A percentile compares a stretch with the other conserved stretches of the same genome.
Conservation (phyloP, 2,888 invertebrate genomes). For the Hydroisotoma schaefferi region DNA sequence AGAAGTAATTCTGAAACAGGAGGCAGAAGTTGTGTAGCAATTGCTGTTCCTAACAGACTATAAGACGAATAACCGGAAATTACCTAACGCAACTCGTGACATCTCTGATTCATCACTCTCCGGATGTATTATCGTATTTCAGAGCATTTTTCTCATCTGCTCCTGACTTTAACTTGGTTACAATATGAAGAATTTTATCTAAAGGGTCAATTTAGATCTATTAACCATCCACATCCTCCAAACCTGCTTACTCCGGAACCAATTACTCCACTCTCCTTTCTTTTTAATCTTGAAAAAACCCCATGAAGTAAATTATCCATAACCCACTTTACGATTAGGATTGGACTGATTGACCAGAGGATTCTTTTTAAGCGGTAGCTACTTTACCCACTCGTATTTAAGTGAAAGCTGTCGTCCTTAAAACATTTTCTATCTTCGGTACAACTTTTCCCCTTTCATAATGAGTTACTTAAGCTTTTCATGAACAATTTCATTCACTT, state of each 20-base stretch:
- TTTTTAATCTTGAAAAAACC: conserved; percentile 1
- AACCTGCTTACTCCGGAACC: conserved; percentile 14
- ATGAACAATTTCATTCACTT: background rate
- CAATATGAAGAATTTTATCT: conserved; percentile 1
- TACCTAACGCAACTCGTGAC: conserved; percentile 30
- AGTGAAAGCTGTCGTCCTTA: background rate
- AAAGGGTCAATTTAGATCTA: background rate
- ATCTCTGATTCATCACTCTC: conserved; percentile 40
- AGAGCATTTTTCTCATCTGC: conserved; percentile 10
- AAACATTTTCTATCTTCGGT: background rate
- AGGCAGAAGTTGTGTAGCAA: no score
- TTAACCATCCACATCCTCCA: background rate
- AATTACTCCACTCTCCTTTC: conserved; percentile 10
- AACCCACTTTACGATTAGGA: background rate
- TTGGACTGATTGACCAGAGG: no score
- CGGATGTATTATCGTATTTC: conserved; percentile 24
- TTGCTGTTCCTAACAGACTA: no score
- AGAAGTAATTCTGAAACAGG: no score
- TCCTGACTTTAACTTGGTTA: background rate
- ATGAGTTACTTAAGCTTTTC: background rate
- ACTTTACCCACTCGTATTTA: no score
- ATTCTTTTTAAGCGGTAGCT: no score
- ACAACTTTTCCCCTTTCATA: background rate
- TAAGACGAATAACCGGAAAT: conserved; percentile 42
- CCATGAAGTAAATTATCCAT: conserved; percentile 5